Evolutionary conservation across 2,113 vertebrate species (phyloP).

Genomic region (Vicugna pacos): DNA sequence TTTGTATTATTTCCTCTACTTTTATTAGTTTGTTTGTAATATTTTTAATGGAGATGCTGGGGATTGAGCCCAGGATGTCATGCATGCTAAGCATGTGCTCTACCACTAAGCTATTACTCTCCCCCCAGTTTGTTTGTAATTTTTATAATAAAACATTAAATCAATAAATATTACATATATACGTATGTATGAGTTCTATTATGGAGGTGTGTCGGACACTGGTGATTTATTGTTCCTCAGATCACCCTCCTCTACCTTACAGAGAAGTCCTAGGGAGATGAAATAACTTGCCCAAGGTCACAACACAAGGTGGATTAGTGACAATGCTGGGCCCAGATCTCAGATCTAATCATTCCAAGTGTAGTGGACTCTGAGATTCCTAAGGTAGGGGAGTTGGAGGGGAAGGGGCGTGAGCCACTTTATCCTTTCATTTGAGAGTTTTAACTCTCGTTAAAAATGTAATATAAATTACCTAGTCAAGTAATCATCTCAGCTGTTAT

Average conservation of each 20-base stretch:
- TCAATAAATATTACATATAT: not conserved
- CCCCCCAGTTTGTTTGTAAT: not conserved
- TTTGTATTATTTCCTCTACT: not conserved
- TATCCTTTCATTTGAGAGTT: not conserved
- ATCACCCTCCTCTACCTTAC: not conserved
- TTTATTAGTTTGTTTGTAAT: not conserved
- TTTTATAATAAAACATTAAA: not conserved
- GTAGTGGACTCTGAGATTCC: not conserved
- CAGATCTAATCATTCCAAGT: not conserved
- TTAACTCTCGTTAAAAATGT: not conserved
- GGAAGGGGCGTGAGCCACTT: not conserved
- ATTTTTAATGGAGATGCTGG: too few relatives aligned
- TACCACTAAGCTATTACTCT: too few relatives aligned
- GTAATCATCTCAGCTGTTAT: too few relatives aligned
- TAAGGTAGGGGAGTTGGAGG: fast-evolving
- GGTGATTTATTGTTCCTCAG: not conserved
- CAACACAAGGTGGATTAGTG: not conserved
- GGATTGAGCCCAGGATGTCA: too few relatives aligned
- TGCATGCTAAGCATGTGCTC: too few relatives aligned
- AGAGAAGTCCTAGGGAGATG: not conserved
- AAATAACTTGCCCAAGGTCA: not conserved
- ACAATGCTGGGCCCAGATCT: not conserved
- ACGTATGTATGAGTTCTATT: not conserved
- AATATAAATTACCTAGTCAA: too few relatives aligned
- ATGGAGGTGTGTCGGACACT: not conserved